A percentile compares a stretch with the other conserved stretches of the same genome.
phyloP scores from a whole-genome alignment of 2,888 invertebrate species.

The Dione vanillae region DNA sequence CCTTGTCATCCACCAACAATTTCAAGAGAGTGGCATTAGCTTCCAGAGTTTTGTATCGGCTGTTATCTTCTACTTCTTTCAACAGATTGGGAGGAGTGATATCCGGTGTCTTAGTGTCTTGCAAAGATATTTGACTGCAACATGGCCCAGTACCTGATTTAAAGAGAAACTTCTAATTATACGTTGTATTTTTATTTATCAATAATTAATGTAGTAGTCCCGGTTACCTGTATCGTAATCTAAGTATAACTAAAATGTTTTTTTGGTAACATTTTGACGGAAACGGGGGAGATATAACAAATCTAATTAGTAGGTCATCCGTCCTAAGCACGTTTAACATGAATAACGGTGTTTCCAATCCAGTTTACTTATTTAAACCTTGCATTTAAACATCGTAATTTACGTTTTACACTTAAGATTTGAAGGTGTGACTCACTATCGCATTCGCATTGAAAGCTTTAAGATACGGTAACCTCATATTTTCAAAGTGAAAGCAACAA shows the following conservation, averaged over 20 bases:
- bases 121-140: conserved; percentile 52
- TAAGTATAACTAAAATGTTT: neutral
- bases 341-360: conserved; percentile 71
- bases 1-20: conserved; percentile 74
- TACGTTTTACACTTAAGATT: conserved; percentile 21
- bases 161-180: neutral
- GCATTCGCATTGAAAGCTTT: conserved; percentile 24
- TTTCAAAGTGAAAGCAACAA: conserved; percentile 63
- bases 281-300: neutral
- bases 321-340: conserved; percentile 56
- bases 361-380: conserved; percentile 35
- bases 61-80: conserved; percentile 78
- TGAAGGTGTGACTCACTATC: conserved; percentile 29
- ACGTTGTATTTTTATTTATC: neutral
- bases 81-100: conserved; percentile 64
- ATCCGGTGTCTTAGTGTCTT: conserved; percentile 53
- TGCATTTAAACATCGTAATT: conserved; percentile 28
- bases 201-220: neutral
- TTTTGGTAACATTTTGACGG: neutral
- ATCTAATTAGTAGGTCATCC: conserved; percentile 71
- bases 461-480: conserved; percentile 56
- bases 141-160: conserved; percentile 60
- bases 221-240: neutral
- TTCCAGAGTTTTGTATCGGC: conserved; percentile 78
- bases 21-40: conserved; percentile 77